Percentiles rank a stretch among this genome's conserved stretches.
These are phyloP conservation scores for Cyphomyrus plagiostoma DNA, from an alignment of 2,113 vertebrate species.

Conservation along the genomic window DNA sequence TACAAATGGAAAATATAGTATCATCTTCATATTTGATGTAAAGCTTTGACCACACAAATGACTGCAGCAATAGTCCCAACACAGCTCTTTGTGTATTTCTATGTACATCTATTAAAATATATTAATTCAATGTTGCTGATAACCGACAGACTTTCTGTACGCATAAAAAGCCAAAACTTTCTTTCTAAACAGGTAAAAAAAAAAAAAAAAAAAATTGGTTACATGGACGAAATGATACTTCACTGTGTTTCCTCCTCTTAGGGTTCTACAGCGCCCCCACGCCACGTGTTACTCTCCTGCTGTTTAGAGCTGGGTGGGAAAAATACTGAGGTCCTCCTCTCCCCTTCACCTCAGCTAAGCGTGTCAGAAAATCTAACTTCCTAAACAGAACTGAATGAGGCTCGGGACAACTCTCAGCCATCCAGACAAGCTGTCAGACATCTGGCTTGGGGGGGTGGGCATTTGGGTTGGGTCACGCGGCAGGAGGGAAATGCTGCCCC, in stretches of 20 bases:
- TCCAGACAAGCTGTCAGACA: constrained; percentile 52
- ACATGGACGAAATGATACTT: not conserved
- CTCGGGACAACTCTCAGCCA: not conserved
- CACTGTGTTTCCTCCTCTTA: not conserved
- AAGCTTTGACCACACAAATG: not conserved
- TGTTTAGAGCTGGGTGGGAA: not conserved
- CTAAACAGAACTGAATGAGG: not conserved
- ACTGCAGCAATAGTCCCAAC: not conserved
- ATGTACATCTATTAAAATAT: not conserved
- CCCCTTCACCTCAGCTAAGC: not conserved
- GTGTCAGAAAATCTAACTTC: not conserved
- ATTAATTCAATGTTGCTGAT: not conserved
- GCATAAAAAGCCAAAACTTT: not conserved
- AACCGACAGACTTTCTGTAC: not conserved
- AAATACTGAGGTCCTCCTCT: not conserved
- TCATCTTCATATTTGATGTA: not conserved
- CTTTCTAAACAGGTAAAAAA: not conserved
- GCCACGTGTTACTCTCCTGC: not conserved
- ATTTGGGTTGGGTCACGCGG: not conserved
- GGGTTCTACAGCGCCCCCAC: too few relatives aligned
- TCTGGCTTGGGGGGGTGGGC: constrained; percentile 33
- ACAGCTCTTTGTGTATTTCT: not conserved
- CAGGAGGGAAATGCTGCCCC: not conserved
- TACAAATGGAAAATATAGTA: not conserved
- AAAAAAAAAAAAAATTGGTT: not conserved